Evolutionary conservation across 2,888 invertebrate species (phyloP).

Genomic region (Oscheius sp.): DNA sequence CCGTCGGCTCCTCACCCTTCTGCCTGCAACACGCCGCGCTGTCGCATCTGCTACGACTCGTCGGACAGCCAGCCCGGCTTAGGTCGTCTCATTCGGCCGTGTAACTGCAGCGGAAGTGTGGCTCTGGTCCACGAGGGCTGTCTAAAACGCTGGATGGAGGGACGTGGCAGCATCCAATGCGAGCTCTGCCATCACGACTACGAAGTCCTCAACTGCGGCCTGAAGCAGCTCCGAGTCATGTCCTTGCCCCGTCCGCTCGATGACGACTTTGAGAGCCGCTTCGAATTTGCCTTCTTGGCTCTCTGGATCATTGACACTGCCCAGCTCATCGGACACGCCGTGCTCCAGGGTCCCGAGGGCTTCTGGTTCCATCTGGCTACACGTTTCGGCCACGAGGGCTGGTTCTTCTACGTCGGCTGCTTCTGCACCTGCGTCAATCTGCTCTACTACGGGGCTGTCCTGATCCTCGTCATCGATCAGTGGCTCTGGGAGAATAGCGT

Average conservation of each 20-base stretch:
- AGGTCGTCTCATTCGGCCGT: conserved; percentile 14
- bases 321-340: neutral
- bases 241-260: conserved; percentile 3
- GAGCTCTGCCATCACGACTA: conserved; percentile 2
- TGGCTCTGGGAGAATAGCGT: conserved; percentile 56
- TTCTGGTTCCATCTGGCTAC: neutral
- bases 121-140: conserved; percentile 7
- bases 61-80: no score
- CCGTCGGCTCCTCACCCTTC: no score
- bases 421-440: conserved; percentile 59
- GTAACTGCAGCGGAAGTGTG: conserved; percentile 12
- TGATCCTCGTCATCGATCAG: conserved; percentile 44
- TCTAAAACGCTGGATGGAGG: conserved; percentile 20
- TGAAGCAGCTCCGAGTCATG: conserved; percentile 3
- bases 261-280: conserved; percentile 24
- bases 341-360: neutral
- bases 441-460: conserved; percentile 55
- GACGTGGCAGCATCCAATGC: neutral
- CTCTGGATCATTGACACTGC: conserved; percentile 23
- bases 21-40: no score
- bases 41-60: neutral
- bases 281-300: conserved; percentile 22
- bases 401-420: conserved; percentile 46
- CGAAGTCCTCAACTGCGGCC: conserved; percentile 11
- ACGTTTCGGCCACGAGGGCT: conserved; percentile 6